phyloP scores from a whole-genome alignment of 2,888 invertebrate genomes.

The Gastrophysa polygoni region DNA sequence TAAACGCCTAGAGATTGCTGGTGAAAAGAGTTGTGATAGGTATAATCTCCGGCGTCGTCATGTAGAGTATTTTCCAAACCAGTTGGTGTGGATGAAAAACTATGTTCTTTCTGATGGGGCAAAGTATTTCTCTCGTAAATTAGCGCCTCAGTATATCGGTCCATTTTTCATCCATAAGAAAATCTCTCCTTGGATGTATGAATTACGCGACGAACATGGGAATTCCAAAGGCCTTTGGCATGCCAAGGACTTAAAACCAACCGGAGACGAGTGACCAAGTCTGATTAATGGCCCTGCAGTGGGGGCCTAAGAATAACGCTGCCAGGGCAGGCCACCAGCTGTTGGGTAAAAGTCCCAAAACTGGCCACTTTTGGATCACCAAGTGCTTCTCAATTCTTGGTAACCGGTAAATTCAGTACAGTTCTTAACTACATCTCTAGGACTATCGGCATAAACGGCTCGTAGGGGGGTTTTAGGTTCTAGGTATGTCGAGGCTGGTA shows the following conservation, averaged over 20 bases:
- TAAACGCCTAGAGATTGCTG: conserved; percentile 10
- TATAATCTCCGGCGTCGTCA: conserved; percentile 18
- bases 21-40: background rate
- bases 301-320: background rate
- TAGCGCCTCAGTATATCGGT: conserved; percentile 18
- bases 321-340: background rate
- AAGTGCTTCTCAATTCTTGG: too few relatives aligned
- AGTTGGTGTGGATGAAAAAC: conserved; percentile 13
- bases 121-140: conserved; percentile 9
- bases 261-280: background rate
- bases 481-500: too few relatives aligned
- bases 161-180: conserved; percentile 11
- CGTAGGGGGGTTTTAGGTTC: too few relatives aligned
- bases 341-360: too few relatives aligned
- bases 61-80: conserved; percentile 9
- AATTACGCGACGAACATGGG: conserved; percentile 14
- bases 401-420: too few relatives aligned
- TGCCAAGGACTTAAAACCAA: conserved; percentile 18
- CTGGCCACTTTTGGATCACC: too few relatives aligned
- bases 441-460: too few relatives aligned
- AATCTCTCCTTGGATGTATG: conserved; percentile 20
- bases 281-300: too few relatives aligned
- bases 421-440: too few relatives aligned
- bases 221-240: conserved; percentile 21
- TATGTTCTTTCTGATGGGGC: conserved; percentile 16